Conservation (phyloP, 1,140 invertebrate genomes). For the Panagrolaimus sp. region DNA sequence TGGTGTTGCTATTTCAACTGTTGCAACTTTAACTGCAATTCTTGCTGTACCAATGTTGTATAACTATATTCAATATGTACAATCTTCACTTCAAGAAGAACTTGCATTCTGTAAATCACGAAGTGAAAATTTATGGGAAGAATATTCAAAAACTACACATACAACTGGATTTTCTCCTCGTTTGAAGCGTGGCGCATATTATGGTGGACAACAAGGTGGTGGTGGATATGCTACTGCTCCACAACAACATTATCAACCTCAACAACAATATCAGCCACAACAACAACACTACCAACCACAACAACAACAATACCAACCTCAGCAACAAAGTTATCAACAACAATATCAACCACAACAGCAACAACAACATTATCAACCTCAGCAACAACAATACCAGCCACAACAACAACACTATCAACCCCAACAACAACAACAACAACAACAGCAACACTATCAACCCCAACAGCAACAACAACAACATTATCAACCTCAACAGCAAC, state of each 20-base stretch:
- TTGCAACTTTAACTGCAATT: constrained; percentile 29
- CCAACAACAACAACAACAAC: constrained; percentile 15
- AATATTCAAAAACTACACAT: constrained; percentile 16
- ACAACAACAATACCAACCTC: neutral
- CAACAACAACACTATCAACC: neutral
- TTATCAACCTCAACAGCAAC: neutral
- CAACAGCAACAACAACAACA: neutral
- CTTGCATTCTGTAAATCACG: constrained; percentile 21
- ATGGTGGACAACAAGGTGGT: neutral
- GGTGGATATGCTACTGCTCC: constrained; percentile 16
- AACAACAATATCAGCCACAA: neutral
- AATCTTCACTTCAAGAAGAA: constrained; percentile 24
- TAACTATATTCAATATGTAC: constrained; percentile 36
- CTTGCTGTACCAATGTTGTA: constrained; percentile 43
- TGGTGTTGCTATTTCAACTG: constrained; percentile 17
- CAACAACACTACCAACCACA: constrained; percentile 15
- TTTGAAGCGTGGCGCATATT: constrained; percentile 16
- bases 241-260: constrained; percentile 1
- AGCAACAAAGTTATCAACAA: neutral
- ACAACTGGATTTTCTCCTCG: constrained; percentile 1
- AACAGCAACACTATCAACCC: neutral
- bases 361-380: neutral
- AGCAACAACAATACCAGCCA: neutral
- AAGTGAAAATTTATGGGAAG: constrained; percentile 20
- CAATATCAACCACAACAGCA: constrained; percentile 12